Percentiles rank a stretch among this genome's conserved stretches.
These are phyloP conservation scores for Phanerotoma sp. DNA, from an alignment of 2,888 invertebrate species.

Conservation along the genomic window DNA sequence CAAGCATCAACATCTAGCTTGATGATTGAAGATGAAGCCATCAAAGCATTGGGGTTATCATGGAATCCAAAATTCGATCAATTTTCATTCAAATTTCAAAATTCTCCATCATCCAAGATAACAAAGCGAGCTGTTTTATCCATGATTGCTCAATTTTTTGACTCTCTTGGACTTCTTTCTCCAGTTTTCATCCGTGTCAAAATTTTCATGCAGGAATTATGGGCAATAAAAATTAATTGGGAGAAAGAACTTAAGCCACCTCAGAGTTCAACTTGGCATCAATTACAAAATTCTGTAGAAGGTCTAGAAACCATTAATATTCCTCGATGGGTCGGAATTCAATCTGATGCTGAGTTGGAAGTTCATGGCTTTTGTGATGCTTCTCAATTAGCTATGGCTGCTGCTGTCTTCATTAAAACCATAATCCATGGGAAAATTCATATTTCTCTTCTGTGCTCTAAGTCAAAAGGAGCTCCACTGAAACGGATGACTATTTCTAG, in stretches of 20 bases:
- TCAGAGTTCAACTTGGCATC: background rate
- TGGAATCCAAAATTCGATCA: constrained; percentile 13
- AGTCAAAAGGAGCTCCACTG: constrained; percentile 19
- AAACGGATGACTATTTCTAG: constrained; percentile 17
- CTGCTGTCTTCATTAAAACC: constrained; percentile 16
- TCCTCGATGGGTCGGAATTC: background rate
- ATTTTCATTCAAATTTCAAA: constrained; percentile 1
- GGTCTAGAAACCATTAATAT: background rate
- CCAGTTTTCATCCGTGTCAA: too few relatives aligned
- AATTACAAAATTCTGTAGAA: background rate
- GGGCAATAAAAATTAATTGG: constrained; percentile 1
- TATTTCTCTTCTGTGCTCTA: constrained; percentile 13
- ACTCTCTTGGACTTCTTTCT: background rate
- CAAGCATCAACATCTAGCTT: constrained; percentile 9
- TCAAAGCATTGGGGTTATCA: constrained; percentile 25
- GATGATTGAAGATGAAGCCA: constrained; percentile 17
- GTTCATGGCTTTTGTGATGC: constrained; percentile 29
- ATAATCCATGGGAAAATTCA: background rate
- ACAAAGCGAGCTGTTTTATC: background rate
- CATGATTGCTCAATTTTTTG: background rate
- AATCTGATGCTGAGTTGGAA: background rate
- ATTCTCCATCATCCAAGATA: too few relatives aligned
- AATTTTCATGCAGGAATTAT: background rate
- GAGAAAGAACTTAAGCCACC: background rate
- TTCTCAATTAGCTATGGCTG: constrained; percentile 22